Base-by-base conservation (phyloP, 2,888 invertebrate genomes). In the Baronia brevicornis region DNA sequence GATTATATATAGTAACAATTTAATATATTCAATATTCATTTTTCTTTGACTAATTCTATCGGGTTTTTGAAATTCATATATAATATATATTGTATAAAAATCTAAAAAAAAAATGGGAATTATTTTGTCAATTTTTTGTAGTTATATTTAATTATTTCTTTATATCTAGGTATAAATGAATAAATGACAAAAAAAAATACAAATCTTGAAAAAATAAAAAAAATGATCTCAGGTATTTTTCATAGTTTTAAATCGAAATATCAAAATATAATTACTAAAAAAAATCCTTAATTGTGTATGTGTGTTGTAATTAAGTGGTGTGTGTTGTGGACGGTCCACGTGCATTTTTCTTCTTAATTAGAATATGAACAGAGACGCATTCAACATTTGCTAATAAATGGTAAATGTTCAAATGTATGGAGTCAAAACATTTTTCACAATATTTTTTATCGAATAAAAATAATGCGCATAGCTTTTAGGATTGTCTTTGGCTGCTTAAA, bases 211-310 rank as follows among this genome's bases (percentile, higher is more conserved):
- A 43, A 43, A 42, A 35, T 19, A 58, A 75, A 72, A 71, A 74
- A 74, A 67, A 67, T 61, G 75, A 75, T 75, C 75, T 77, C 75
- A 68, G 53, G 44, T 55, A 46, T 46, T 35, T 43, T 48, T 45
- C 15, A 26, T 35, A 26, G 29, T 6, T 10, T 25, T 4, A 22
- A 21, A 6, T 7, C 4, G 10, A 20, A 25, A 25, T 25, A 25
- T 32, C 21, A 21, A 35, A 26, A 21, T 26, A 26, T 17, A 6
- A 29, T 15, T 19, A 15, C 8, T 20, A 28, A 34, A 35, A 23
- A 14, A 23, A 15, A 15, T 21, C 11, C 14, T 21, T 34, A 19
- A 23, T 33, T 20, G 24, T 37, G 29, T 28, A 23, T 26, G 37
- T 37, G 34, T 34, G 35, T 40, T 13, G 21, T 26, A 22, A 15